Conservation (phyloP, 1,140 invertebrate genomes). For the Euura lappo region DNA sequence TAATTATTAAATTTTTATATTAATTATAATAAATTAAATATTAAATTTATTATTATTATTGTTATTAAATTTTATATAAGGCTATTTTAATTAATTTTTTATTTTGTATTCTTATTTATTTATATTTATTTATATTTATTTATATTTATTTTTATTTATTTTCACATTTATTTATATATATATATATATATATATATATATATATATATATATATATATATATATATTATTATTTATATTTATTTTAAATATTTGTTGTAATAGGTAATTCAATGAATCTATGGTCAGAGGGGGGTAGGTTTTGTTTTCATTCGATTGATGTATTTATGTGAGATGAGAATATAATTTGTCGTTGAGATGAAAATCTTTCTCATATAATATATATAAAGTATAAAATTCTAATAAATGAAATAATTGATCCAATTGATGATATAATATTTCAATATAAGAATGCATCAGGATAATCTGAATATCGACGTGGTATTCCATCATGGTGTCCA, state of each 20-base stretch:
- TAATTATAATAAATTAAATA: no score
- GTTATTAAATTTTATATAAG: no score
- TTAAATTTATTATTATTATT: no score
- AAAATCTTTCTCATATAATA: conserved; percentile 57
- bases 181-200: no score
- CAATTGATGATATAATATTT: conserved; percentile 64
- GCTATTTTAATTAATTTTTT: no score
- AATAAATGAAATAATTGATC: conserved; percentile 57
- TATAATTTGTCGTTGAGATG: conserved; percentile 45
- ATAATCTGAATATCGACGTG: conserved; percentile 72
- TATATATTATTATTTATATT: no score
- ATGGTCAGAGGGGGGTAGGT: conserved; percentile 61
- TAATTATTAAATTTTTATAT: no score
- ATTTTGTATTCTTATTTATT: no score
- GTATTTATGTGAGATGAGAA: conserved; percentile 51
- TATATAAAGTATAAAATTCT: conserved; percentile 33
- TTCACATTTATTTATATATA: no score
- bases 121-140: no score
- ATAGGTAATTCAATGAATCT: conserved; percentile 62
- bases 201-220: no score
- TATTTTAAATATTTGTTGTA: not conserved
- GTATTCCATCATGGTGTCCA: conserved; percentile 61
- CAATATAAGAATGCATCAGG: conserved; percentile 63
- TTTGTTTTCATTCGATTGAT: conserved; percentile 64
- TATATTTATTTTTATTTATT: no score